Base-by-base conservation (phyloP, 1,140 invertebrate species). In the Arion vulgaris region DNA sequence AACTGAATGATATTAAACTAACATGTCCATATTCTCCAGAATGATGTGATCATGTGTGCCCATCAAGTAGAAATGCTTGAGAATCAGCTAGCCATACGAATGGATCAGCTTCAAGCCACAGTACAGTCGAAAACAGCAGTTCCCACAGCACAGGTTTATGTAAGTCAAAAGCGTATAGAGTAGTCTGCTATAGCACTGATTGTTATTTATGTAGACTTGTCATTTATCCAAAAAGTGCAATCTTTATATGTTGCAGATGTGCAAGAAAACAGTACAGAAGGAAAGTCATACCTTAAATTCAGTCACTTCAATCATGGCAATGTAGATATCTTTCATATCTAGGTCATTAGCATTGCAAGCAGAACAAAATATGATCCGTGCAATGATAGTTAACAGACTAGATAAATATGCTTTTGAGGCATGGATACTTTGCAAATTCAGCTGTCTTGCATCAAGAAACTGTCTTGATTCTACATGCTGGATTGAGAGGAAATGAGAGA, bases 91-190 rank as follows among this genome's bases (percentile, higher is more conserved):
- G 89, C 88, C 36, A 81, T 85, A 23, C 74, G 91, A 34, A 90
- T 92, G 88, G 91, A 92, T 80, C 89, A 92, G 77, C 88, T 93
- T 4, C 91, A 92, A 83, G 89, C 88, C 28, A 92, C 92, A 17
- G 90, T 93, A 1, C 91, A 92, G 86, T 90, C 90, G 13, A 92
- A 92, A 84, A 92, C 92, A 81, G 92, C 92, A 62, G 91, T 92
- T 0, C 92, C 92, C 2, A 93, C 92, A 32, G 91, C 91, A 32
- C 92, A 92, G 86, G 92, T 93, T 82, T 93, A 92, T 92, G 92
- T 93, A 87, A 87, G 90, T 88, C n/a, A 49, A n/a, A n/a, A n/a
- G n/a, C 13, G 13, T 53, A n/a, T 15, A 57, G 26, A 57, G 26
- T 15, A 57, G 26, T 26, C 51, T 57, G 26, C 13, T 57, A 57